Evolutionary conservation across 2,888 invertebrate genomes (phyloP).

Genomic region (Hypsopygia costalis): DNA sequence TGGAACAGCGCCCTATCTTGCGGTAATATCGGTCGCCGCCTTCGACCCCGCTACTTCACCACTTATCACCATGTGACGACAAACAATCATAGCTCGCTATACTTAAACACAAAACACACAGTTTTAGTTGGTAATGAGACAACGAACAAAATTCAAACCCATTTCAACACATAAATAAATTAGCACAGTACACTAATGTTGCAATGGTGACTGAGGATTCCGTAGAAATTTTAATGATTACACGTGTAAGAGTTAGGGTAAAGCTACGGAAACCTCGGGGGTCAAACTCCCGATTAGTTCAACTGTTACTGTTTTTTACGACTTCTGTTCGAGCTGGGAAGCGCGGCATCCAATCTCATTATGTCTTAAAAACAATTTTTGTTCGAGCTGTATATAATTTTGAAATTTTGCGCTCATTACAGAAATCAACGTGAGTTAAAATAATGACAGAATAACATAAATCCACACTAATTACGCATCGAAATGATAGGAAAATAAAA

Average conservation of each 20-base stretch:
- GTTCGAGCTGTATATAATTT: constrained; percentile 27
- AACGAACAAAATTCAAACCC: constrained; percentile 79
- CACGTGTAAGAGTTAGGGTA: constrained; percentile 33
- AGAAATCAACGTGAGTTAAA: constrained; percentile 57
- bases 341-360: constrained; percentile 44
- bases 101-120: constrained; percentile 79
- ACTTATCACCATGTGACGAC: constrained; percentile 47
- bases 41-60: constrained; percentile 44
- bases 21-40: constrained; percentile 29
- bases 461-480: constrained; percentile 76
- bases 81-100: constrained; percentile 73
- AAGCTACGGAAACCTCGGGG: constrained; percentile 65
- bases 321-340: constrained; percentile 56
- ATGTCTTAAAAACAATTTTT: constrained; percentile 13
- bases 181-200: constrained; percentile 78
- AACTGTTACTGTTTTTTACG: constrained; percentile 27
- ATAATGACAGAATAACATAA: constrained; percentile 71
- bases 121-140: constrained; percentile 74
- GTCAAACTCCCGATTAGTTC: constrained; percentile 40
- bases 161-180: constrained; percentile 71
- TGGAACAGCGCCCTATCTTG: constrained; percentile 21
- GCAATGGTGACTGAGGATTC: constrained; percentile 68
- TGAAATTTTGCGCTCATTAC: constrained; percentile 58
- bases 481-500: constrained; percentile 74
- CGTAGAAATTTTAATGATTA: constrained; percentile 44